Percentiles rank a stretch among this genome's conserved stretches.
Evolutionary conservation across 2,113 vertebrate species (phyloP).

Genomic region (Beaufortia kweichowensis): DNA sequence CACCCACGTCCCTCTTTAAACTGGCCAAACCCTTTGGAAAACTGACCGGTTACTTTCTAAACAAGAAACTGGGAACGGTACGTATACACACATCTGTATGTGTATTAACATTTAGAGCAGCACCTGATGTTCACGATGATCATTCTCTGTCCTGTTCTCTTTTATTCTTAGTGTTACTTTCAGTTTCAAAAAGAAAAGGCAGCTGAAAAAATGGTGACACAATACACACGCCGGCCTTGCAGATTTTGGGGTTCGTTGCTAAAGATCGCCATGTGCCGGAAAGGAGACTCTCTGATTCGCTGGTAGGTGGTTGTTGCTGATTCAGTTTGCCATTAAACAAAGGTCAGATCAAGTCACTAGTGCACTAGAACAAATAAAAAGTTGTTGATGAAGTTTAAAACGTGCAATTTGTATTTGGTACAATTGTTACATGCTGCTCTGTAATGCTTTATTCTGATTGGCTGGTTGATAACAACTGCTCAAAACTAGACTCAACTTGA

Average conservation of each 20-base stretch:
- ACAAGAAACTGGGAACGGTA: slow-evolving; percentile 46
- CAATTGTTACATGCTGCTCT: too few relatives aligned
- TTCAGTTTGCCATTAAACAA: neutral
- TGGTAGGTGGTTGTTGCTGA: slow-evolving; percentile 46
- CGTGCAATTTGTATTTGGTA: too few relatives aligned
- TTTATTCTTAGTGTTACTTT: slow-evolving; percentile 53
- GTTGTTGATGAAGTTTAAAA: too few relatives aligned
- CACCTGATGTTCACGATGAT: neutral
- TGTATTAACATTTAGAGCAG: neutral
- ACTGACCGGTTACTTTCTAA: slow-evolving; percentile 59
- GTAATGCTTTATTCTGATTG: too few relatives aligned
- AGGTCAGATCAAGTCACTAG: too few relatives aligned
- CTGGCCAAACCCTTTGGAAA: slow-evolving; percentile 81
- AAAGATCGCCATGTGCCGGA: slow-evolving; percentile 52
- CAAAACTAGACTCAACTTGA: too few relatives aligned
- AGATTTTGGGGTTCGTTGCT: slow-evolving; percentile 51
- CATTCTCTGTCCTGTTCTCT: neutral
- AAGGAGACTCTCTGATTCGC: slow-evolving; percentile 56
- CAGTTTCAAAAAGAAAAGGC: slow-evolving; percentile 50
- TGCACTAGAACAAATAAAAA: too few relatives aligned
- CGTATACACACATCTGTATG: slow-evolving; percentile 18
- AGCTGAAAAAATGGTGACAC: slow-evolving; percentile 51
- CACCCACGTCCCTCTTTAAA: slow-evolving; percentile 76
- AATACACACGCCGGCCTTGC: slow-evolving; percentile 31
- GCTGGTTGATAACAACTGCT: too few relatives aligned